phyloP scores from a whole-genome alignment of 2,113 vertebrate genomes.

The Prolemur simus region DNA sequence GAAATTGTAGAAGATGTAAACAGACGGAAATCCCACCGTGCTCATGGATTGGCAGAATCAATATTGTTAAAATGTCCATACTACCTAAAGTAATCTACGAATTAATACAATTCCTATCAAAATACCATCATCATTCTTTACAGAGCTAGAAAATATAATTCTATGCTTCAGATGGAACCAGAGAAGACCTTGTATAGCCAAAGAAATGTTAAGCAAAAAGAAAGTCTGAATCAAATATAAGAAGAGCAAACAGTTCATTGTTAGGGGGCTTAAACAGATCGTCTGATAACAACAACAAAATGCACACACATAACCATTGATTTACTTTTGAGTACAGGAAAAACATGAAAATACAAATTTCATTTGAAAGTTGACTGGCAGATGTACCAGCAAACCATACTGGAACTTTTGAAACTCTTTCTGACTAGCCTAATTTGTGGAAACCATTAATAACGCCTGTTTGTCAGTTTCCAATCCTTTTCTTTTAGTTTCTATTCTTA shows the following conservation, averaged over 20 bases:
- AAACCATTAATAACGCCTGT: background rate
- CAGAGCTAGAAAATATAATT: too few species aligned
- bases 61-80: too few species aligned
- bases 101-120: too few species aligned
- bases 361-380: background rate
- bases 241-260: background rate
- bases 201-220: background rate
- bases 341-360: slow-evolving; percentile 20
- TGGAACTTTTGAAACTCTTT: background rate
- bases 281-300: background rate
- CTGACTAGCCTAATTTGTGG: background rate
- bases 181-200: too few species aligned
- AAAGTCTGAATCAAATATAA: slow-evolving; percentile 17
- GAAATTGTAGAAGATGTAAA: too few species aligned
- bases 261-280: background rate
- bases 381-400: background rate
- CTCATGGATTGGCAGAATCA: too few species aligned
- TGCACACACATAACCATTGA: background rate
- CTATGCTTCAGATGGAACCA: too few species aligned
- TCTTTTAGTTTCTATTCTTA: slow-evolving; percentile 40
- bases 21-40: too few species aligned
- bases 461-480: background rate
- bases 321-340: slow-evolving; percentile 30
- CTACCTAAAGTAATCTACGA: too few species aligned
- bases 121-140: too few species aligned